A percentile compares a stretch with the other conserved stretches of the same genome.
phyloP scores from a whole-genome alignment of 2,113 vertebrate species.

The Clarias magur region DNA sequence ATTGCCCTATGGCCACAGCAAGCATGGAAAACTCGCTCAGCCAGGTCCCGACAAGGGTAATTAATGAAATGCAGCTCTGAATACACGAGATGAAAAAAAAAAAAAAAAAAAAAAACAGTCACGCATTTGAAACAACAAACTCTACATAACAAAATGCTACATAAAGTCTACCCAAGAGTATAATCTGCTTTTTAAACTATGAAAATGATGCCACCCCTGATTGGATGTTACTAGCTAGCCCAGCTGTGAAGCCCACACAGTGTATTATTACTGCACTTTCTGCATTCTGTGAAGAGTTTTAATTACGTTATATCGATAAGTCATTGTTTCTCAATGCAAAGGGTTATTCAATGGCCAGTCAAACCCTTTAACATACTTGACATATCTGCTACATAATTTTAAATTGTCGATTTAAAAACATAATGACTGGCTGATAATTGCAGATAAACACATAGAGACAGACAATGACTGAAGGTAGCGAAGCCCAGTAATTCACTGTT shows the following conservation, averaged over 20 bases:
- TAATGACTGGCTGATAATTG: background rate
- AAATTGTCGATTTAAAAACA: background rate
- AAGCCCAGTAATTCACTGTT: background rate
- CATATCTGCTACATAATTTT: background rate
- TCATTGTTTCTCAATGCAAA: background rate
- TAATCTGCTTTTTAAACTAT: no score
- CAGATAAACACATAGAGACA: background rate
- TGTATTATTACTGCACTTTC: background rate
- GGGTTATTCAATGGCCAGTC: background rate
- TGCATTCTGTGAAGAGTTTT: background rate
- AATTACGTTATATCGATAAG: background rate
- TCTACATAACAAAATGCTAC: background rate
- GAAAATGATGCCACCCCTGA: background rate
- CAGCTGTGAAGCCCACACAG: background rate
- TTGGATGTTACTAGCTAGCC: background rate
- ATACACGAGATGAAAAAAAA: background rate
- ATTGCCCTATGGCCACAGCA: constrained; percentile 19
- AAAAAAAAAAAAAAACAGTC: background rate
- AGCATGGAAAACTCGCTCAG: constrained; percentile 29
- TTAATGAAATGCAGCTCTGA: background rate
- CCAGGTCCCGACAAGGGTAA: background rate
- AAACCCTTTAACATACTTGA: background rate
- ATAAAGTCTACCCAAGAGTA: background rate
- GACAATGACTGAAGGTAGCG: background rate
- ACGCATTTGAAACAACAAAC: background rate